Base-by-base conservation (phyloP, 1,140 invertebrate species). In the Papilio polytes region DNA sequence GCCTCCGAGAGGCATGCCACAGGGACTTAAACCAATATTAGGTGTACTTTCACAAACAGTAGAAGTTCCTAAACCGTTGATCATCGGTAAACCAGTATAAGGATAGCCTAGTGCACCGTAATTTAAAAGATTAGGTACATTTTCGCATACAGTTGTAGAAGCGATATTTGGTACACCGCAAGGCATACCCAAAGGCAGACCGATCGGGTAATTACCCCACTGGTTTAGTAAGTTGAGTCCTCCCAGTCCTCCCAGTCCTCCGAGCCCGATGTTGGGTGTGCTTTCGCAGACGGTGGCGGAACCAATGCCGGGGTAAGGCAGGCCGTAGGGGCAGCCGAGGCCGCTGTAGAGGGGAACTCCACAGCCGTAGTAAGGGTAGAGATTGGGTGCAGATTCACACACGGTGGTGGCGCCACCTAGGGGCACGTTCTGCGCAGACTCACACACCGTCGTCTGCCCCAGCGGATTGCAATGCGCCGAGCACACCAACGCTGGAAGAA, bases 381-480 rank as follows among this genome's bases (percentile, higher is more conserved):
- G 51, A 31, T 79, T 83, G 18, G 83, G 83, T 1, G 76, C 13
- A 0, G 83, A 80, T 15, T 88, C 86, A 78, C 83, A 86, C 31
- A 85, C 80, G 51, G 81, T 80, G 31, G 80, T 79, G n/a, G 83
- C 26, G 1, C 13, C 63, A 46, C 36, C 15, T 10, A 36, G 26
- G 20, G 81, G 56, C n/a, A 66, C 80, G 51, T 26, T n/a, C 31
- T 79, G 56, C 20, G 63, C 13, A 0, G 63, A 70, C 46, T 81
- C 66, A 48, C 66, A 53, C 18, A 56, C 31, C 15, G 86, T 84
- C 9, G 84, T 83, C 31, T 83, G 82, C 0, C 83, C 84, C n/a
- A 91, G n/a, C 0, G 89, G 88, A 48, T 85, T 86, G 83, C 85
- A 86, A n/a, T 73, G 76, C 2, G 78, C 83, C 10, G 84, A 41